Conservation (phyloP, 2,797 vertebrate species). For the Sebastes aleutianus region DNA sequence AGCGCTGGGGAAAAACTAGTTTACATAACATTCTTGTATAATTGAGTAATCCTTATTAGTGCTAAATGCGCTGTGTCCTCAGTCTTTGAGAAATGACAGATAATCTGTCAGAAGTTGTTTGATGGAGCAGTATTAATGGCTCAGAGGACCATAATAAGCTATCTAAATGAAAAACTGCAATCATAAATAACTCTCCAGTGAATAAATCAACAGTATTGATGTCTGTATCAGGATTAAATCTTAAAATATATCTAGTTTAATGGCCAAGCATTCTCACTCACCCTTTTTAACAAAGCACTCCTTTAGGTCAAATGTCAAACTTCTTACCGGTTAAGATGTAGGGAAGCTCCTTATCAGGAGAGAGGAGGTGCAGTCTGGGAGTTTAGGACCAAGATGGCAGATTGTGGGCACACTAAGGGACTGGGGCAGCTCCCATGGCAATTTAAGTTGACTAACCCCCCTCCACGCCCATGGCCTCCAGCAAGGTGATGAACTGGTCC, state of each 20-base stretch:
- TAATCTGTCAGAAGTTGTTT: slow-evolving; percentile 12
- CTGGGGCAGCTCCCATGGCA: slow-evolving; percentile 3
- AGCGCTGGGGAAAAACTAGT: slow-evolving; percentile 1
- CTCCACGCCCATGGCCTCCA: slow-evolving; percentile 73
- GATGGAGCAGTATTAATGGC: background rate
- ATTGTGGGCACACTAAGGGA: slow-evolving; percentile 63
- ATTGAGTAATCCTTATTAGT: slow-evolving; percentile 26
- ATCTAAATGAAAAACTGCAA: background rate
- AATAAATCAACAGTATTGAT: background rate
- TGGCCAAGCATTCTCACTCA: background rate
- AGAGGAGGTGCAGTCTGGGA: slow-evolving; percentile 55
- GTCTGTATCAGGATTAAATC: background rate
- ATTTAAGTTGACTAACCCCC: slow-evolving; percentile 68
- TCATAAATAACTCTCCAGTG: background rate
- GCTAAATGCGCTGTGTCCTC: slow-evolving; percentile 7
- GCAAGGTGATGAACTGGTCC: slow-evolving; percentile 82
- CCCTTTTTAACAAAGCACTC: background rate
- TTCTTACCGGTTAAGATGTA: slow-evolving; percentile 64
- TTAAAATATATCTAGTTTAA: background rate
- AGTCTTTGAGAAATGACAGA: slow-evolving; percentile 1
- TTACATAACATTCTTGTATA: slow-evolving; percentile 52
- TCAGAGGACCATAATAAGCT: background rate
- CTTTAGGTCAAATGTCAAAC: slow-evolving; percentile 35
- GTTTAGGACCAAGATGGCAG: slow-evolving; percentile 68
- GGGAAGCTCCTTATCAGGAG: slow-evolving; percentile 63